These are phyloP conservation scores for Zosterops japonicus DNA, from an alignment of 2,113 vertebrate species.

Conservation along the genomic window DNA sequence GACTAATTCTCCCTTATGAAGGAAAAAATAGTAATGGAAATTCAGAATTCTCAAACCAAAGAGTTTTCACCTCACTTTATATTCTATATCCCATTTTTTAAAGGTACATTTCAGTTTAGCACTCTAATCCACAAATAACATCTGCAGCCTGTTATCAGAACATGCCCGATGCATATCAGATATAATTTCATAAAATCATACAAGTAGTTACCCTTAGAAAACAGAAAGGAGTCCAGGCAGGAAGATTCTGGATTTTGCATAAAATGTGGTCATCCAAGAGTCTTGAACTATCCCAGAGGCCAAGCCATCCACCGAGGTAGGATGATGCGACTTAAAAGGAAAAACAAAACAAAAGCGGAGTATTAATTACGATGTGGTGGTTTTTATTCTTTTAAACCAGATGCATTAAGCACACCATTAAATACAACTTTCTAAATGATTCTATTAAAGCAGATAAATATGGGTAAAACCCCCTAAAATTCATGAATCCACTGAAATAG, in stretches of 20 bases:
- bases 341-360: background rate
- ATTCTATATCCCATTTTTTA: fast-evolving
- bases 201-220: conserved; percentile 58
- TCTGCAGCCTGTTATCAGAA: background rate
- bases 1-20: background rate
- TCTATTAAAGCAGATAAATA: background rate
- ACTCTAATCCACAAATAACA: background rate
- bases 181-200: background rate
- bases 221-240: conserved; percentile 35
- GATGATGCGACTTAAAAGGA: conserved; percentile 8
- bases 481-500: background rate
- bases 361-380: background rate
- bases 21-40: background rate
- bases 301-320: conserved; percentile 42
- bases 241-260: conserved; percentile 61
- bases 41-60: background rate
- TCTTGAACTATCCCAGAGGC: background rate
- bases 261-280: conserved; percentile 51
- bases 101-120: background rate
- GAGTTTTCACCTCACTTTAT: background rate
- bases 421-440: background rate
- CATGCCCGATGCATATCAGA: fast-evolving
- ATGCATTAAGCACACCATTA: background rate
- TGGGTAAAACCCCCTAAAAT: background rate
- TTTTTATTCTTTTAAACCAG: background rate